A percentile compares a stretch with the other conserved stretches of the same genome.
Conservation (phyloP, 2,888 invertebrate genomes). For the Athalia rosae region DNA sequence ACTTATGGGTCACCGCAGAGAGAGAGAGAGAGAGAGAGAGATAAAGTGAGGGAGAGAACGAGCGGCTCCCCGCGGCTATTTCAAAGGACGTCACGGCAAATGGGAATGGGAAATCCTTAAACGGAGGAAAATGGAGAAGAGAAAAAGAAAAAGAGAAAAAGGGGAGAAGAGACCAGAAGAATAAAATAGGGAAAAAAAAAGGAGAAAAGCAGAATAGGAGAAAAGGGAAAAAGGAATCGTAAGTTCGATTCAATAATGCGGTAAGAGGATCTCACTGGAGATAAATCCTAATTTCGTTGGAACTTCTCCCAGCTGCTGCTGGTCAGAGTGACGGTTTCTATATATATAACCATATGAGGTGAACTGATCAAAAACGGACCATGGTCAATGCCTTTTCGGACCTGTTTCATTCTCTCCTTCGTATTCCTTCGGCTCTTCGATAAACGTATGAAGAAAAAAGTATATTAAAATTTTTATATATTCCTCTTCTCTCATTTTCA, state of each 20-base stretch:
- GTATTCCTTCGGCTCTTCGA: neutral
- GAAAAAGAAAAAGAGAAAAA: conserved; percentile 46
- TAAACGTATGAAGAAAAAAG: neutral
- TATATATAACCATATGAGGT: conserved; percentile 47
- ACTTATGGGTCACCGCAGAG: conserved; percentile 36
- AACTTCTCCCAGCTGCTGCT: conserved; percentile 34
- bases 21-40: no score
- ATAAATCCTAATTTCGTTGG: conserved; percentile 62
- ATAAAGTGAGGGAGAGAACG: no score
- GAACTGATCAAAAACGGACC: conserved; percentile 15
- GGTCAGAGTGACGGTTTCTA: conserved; percentile 39
- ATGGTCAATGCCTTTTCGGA: conserved; percentile 27
- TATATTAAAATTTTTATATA: neutral
- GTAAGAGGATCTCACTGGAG: conserved; percentile 64
- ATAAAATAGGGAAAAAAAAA: neutral
- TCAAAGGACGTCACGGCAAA: conserved; percentile 49
- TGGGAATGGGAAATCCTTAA: conserved; percentile 51
- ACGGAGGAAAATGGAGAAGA: conserved; percentile 48
- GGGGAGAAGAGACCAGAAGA: neutral
- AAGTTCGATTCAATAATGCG: conserved; percentile 60
- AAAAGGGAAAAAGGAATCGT: conserved; percentile 48
- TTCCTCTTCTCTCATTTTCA: neutral
- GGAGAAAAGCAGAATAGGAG: conserved; percentile 44
- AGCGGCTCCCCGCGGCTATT: conserved; percentile 38
- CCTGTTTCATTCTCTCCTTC: neutral